Percentiles rank a stretch among this genome's conserved stretches.
phyloP scores from a whole-genome alignment of 2,888 invertebrate genomes.

The Clunio marinus region DNA sequence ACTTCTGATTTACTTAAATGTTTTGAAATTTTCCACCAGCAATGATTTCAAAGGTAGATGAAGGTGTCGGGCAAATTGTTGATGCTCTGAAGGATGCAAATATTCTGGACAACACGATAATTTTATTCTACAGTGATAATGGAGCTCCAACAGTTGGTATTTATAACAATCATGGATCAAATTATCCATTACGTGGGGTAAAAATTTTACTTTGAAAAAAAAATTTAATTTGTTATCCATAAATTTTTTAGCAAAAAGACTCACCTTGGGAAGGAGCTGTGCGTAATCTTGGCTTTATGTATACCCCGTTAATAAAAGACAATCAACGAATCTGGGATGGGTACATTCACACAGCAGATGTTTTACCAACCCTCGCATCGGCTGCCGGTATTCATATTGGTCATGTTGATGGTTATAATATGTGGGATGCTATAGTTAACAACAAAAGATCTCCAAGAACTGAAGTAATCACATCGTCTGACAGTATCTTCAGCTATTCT shows the following conservation, averaged over 20 bases:
- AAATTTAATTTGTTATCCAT: not conserved
- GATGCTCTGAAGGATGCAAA: slow-evolving; percentile 60
- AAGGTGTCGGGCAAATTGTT: slow-evolving; percentile 74
- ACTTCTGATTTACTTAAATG: not conserved
- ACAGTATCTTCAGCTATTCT: slow-evolving; percentile 54
- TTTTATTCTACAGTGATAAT: slow-evolving; percentile 85
- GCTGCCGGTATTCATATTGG: slow-evolving; percentile 44
- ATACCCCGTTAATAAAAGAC: slow-evolving; percentile 56
- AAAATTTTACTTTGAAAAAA: slow-evolving; percentile 43
- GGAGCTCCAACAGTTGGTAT: slow-evolving; percentile 73
- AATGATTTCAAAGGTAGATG: slow-evolving; percentile 79
- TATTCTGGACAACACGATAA: slow-evolving; percentile 74
- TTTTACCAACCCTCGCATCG: slow-evolving; percentile 64
- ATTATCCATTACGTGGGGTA: slow-evolving; percentile 74
- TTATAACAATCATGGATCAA: slow-evolving; percentile 69
- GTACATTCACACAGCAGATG: slow-evolving; percentile 70
- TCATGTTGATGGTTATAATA: slow-evolving; percentile 60
- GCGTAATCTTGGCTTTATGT: slow-evolving; percentile 69
- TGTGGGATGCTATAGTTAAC: slow-evolving; percentile 62
- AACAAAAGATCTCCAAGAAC: slow-evolving; percentile 53
- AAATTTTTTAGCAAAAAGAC: slow-evolving; percentile 59
- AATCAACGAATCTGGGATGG: slow-evolving; percentile 60
- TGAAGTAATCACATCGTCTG: slow-evolving; percentile 65
- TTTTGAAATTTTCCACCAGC: slow-evolving; percentile 55
- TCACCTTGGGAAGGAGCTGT: slow-evolving; percentile 83